A percentile compares a stretch with the other conserved stretches of the same genome.
phyloP scores from a whole-genome alignment of 2,113 vertebrate species.

The Ahaetulla prasina region DNA sequence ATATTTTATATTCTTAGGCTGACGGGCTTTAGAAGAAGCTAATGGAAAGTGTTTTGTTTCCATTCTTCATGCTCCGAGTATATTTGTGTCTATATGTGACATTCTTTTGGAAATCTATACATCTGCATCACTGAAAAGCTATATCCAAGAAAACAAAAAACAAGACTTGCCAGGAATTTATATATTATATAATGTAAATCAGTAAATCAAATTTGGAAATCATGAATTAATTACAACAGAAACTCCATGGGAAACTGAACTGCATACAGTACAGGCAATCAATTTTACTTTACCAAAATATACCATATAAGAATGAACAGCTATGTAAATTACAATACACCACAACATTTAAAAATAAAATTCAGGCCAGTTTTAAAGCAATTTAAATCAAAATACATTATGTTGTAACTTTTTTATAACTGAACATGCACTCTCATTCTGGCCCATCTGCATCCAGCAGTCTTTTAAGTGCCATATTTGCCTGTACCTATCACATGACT shows the following conservation, averaged over 20 bases:
- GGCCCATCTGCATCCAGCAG: constrained; percentile 1
- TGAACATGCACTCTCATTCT: neutral
- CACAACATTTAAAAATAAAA: neutral
- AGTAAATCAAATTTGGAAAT: neutral
- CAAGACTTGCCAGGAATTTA: neutral
- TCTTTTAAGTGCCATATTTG: neutral
- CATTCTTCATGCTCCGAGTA: neutral
- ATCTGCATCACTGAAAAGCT: neutral
- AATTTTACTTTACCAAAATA: neutral
- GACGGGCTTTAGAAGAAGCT: neutral
- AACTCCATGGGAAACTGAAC: neutral
- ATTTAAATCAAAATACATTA: neutral
- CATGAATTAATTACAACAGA: neutral
- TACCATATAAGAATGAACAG: neutral
- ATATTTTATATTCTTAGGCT: neutral
- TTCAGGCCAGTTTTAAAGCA: neutral
- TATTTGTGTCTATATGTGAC: neutral
- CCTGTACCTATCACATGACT: neutral
- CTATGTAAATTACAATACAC: neutral
- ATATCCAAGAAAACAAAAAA: neutral
- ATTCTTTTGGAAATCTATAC: neutral
- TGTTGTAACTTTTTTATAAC: neutral
- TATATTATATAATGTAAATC: neutral
- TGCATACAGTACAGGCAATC: neutral
- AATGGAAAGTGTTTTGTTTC: neutral